Base-by-base conservation (phyloP, 92 coral and sea anemone genomes). In the Plumapathes pennacea region DNA sequence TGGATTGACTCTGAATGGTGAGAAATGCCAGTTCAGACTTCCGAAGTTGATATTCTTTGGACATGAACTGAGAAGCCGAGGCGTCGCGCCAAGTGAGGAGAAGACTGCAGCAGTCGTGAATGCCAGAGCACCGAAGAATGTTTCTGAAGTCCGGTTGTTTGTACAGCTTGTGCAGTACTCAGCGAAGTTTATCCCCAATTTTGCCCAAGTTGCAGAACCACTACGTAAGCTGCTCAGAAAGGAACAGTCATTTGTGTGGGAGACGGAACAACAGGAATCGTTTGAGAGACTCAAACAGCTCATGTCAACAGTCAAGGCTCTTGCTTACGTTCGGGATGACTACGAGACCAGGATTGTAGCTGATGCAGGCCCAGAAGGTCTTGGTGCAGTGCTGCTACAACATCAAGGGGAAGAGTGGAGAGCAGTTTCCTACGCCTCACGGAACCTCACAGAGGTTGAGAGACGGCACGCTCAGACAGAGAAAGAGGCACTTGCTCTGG, bases 51-150 rank as follows among this genome's bases (percentile, higher is more conserved):
- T 72, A 22, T 77, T 77, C 33, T 78, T 69, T 24, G 72, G 72
- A n/a, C 85, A 61, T 50, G 74, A 78, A 20, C 56, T 70, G 36
- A 62, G 85, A 36, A 36, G 12, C 14, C 32, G 63, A 5, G 74
- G 63, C 15, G 61, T 78, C 3, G 15, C 79, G 20, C 85, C 74
- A 15, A 71, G 72, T 38, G 79, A 78, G 42, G 79, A 78, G 34
- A 71, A 78, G 25, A 59, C 71, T 12, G 72, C 85, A 4, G 68
- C 74, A 12, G 54, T 78, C 12, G 26, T 24, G 13, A 56, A 37
- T 47, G 55, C 68, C 1, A 64, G 39, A 14, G 28, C 66, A 44
- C 80, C 67, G 36, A 25, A 44, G 32, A 66, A 62, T 47, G 62
- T 21, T 25, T 63, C 76, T 29, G 74, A 64, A 73, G 75, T 71